phyloP scores from a whole-genome alignment of 2,888 invertebrate species.

The Noctua janthina region DNA sequence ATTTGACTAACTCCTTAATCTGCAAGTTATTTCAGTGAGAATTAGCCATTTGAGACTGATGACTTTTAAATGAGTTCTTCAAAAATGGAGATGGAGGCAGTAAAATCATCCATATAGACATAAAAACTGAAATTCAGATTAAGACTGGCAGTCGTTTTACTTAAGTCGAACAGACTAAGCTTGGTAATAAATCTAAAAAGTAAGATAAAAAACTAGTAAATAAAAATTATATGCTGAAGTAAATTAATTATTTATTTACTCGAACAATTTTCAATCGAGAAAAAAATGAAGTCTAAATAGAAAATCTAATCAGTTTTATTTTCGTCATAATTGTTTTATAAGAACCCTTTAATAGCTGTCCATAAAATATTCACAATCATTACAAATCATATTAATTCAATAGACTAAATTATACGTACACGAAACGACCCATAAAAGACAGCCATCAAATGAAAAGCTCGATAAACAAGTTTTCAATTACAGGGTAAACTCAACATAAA shows the following conservation, averaged over 20 bases:
- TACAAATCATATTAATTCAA: slow-evolving; percentile 23
- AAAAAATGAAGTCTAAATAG: neutral
- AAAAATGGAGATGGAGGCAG: slow-evolving; percentile 34
- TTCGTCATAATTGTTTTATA: neutral
- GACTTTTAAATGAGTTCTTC: slow-evolving; percentile 50
- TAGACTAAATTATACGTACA: slow-evolving; percentile 43
- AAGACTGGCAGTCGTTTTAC: neutral
- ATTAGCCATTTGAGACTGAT: slow-evolving; percentile 46
- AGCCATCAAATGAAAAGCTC: slow-evolving; percentile 51
- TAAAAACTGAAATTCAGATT: slow-evolving; percentile 19
- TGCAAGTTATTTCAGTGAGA: slow-evolving; percentile 35
- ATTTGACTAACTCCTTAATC: slow-evolving; percentile 33
- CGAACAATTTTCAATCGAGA: neutral
- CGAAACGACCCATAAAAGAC: slow-evolving; percentile 35
- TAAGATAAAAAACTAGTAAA: neutral
- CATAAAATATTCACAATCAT: slow-evolving; percentile 33
- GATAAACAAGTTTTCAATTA: slow-evolving; percentile 56
- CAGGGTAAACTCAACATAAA: slow-evolving; percentile 44
- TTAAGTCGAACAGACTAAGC: neutral
- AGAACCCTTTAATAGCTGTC: slow-evolving; percentile 11
- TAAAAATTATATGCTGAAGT: neutral
- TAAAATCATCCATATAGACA: slow-evolving; percentile 21
- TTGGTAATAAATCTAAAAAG: neutral
- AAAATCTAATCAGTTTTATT: slow-evolving; percentile 4
- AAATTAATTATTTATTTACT: neutral